Base-by-base conservation (phyloP, 2,113 vertebrate species). In the Myotis yumanensis region DNA sequence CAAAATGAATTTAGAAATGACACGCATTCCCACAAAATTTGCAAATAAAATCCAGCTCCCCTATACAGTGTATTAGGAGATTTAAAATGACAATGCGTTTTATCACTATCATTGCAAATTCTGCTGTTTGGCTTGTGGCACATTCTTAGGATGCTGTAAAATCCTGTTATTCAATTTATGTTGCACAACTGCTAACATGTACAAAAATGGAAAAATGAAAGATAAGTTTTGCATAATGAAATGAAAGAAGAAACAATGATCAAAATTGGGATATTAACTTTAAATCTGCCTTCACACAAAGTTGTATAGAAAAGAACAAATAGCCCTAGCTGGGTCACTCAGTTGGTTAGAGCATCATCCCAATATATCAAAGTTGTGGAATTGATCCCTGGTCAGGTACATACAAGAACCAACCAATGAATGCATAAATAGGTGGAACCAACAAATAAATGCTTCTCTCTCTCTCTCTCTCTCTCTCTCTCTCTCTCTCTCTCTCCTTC, bases 1-100 rank as follows among this genome's bases (percentile, higher is more conserved):
- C 52, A 97, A 96, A 95, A 51, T 96, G 37, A 73, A 88, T 75
- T 94, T 59, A 95, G 94, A 77, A 77, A 43, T 83, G 95, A 52
- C 14, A 93, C 37, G 54, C 71, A n/a, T 43, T 79, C 20, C 11
- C 3, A 62, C 3, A 22, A 83, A 93, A 73, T 3, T 51, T 68
- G 11, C 52, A 25, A 28, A 43, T 62, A 90, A 85, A 90, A 54
- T 85, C 15, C 23, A 5, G 1, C 12, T 84, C 11, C 30, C 23
- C 10, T 72, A 17, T 23, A 1, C 23, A 91, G 25, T 8, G 8
- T 43, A 54, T n/a, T 46, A 69, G 28, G 11, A 77, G 15, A 80
- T 90, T 80, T 91, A 57, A 89, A 94, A 86, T 40, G 48, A 94
- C 23, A 37, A 18, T 77, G 0, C 0, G 16, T 40, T 96, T 92